Conservation (phyloP, 2,888 invertebrate species). For the Sphaerophoria taeniata region DNA sequence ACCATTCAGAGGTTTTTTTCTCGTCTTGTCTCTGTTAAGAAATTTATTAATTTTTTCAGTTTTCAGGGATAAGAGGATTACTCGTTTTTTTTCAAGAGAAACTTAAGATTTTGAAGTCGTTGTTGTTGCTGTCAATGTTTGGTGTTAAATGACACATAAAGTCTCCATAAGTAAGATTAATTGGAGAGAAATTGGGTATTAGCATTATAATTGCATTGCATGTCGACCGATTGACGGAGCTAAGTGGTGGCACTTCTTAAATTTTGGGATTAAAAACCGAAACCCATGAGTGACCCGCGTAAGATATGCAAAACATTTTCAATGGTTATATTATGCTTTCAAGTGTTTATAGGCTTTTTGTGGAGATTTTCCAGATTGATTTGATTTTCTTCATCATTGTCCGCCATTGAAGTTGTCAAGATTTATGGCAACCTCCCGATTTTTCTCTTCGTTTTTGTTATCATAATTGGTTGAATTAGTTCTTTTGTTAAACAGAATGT, state of each 20-base stretch:
- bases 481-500: constrained; percentile 22
- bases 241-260: no score
- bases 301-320: constrained; percentile 14
- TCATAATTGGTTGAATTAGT: constrained; percentile 38
- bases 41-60: constrained; percentile 37
- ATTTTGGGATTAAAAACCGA: neutral
- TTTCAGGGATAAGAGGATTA: constrained; percentile 68
- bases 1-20: constrained; percentile 65
- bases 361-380: constrained; percentile 13
- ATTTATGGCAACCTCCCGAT: constrained; percentile 52
- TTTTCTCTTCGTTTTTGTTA: constrained; percentile 36
- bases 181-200: constrained; percentile 62
- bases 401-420: neutral
- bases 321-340: no score
- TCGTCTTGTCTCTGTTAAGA: constrained; percentile 34
- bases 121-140: constrained; percentile 30
- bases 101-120: constrained; percentile 13
- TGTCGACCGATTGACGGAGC: constrained; percentile 31
- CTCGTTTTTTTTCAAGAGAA: constrained; percentile 11
- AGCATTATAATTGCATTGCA: constrained; percentile 59
- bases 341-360: no score
- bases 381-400: neutral
- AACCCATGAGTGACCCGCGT: neutral
- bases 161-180: constrained; percentile 44
- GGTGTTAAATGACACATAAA: constrained; percentile 54